Evolutionary conservation across 2,888 invertebrate genomes (phyloP), one percentile per base, ranked within the genome.

Genomic region (Pseudococcus viburni): DNA sequence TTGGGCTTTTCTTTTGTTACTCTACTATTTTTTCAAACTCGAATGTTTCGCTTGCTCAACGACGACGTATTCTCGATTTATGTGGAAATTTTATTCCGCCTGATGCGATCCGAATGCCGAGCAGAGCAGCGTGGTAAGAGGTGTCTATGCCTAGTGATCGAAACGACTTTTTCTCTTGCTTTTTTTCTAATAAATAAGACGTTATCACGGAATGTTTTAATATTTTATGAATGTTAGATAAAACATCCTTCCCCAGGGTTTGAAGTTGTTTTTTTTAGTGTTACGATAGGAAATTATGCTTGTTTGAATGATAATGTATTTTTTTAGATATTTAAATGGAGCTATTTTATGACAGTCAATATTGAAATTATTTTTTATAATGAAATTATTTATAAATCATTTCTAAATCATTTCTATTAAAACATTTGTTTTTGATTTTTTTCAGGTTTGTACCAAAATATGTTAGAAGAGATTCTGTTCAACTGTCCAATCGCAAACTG

Each of bases 31-130:
- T 68, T 68, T 68, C 68, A 22, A 26, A 22, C 68, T 68, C 68
- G 68, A 68, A 22, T 68, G 68, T 26, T 68, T 68, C 68, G 68
- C 26, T 68, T 9, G 68, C 68, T 68, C 68, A 12, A 68, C 68
- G 68, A 68, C 68, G 22, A 68, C 68, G 68, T 68, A 26, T 68
- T 68, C 68, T 68, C 77, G 33, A 77, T 77, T 77, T 77, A 77
- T 77, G 77, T 77, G 77, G 42, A 77, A 77, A 77, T 77, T 77
- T 42, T 77, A 77, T 77, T 77, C 77, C 77, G 77, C 77, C 77
- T 77, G 77, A 77, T 77, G 77, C n/a, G 26, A 68, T 26, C 22
- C 19, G 9, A 42, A 42, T 9, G 42, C 42, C 42, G 42, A 9
- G 8, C 42, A 42, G 42, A 42, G 7, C n/a, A 11, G 42, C n/a